phyloP scores from a whole-genome alignment of 2,888 invertebrate species.

The Caenorhabditis afra region DNA sequence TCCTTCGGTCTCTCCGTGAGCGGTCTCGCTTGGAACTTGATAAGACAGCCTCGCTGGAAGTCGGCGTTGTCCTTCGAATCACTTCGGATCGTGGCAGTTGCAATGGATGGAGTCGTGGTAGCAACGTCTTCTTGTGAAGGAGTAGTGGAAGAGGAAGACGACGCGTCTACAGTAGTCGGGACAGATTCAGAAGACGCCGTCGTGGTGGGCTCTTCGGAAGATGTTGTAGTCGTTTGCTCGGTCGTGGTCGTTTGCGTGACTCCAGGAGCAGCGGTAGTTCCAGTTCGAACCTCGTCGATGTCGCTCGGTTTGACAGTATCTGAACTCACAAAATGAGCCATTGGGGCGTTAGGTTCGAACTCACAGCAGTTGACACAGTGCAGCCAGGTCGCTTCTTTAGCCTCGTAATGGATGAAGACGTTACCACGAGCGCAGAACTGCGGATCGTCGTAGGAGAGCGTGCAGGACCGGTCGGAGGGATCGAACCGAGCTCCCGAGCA shows the following conservation, averaged over 20 bases:
- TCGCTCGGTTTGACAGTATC: conserved; percentile 55
- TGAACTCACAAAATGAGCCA: conserved; percentile 11
- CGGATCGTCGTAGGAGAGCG: conserved; percentile 74
- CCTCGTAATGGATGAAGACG: conserved; percentile 67
- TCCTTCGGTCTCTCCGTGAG: conserved; percentile 65
- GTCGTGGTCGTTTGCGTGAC: conserved; percentile 14
- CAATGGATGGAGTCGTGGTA: conserved; percentile 4
- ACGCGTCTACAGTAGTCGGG: background rate
- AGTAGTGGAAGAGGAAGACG: background rate
- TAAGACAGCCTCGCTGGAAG: conserved; percentile 68
- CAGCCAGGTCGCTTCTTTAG: conserved; percentile 68
- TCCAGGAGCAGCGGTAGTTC: conserved; percentile 34
- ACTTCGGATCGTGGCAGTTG: background rate
- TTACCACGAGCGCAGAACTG: conserved; percentile 68
- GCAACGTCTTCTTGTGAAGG: conserved; percentile 11
- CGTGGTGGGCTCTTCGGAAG: conserved; percentile 16
- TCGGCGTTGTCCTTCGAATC: conserved; percentile 12
- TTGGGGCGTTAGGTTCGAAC: no score
- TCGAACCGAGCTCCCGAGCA: conserved; percentile 75
- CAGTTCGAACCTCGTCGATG: conserved; percentile 47
- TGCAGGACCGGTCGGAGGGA: conserved; percentile 66
- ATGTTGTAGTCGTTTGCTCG: background rate
- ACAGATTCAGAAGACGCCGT: background rate
- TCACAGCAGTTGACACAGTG: conserved; percentile 76
- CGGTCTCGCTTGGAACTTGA: conserved; percentile 73